phyloP scores from a whole-genome alignment of 2,888 invertebrate genomes.

The Choreutis nemorana region DNA sequence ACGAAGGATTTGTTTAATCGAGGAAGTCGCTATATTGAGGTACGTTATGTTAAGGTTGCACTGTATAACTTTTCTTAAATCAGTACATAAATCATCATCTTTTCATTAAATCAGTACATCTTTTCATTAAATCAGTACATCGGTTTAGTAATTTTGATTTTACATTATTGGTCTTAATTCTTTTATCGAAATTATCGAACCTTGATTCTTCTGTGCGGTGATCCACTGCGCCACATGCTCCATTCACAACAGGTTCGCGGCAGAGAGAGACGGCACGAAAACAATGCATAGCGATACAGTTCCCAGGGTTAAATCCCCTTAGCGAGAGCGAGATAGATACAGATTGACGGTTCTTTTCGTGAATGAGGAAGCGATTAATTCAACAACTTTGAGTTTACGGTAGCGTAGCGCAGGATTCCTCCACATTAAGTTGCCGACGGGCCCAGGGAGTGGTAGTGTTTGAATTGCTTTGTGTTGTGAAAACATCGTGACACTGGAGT shows the following conservation, averaged over 20 bases:
- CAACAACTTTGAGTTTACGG: slow-evolving; percentile 48
- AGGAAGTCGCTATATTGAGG: too few species aligned
- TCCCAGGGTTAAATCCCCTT: slow-evolving; percentile 33
- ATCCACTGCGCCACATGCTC: slow-evolving; percentile 23
- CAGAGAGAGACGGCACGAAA: slow-evolving; percentile 53
- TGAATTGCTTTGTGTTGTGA: too few species aligned
- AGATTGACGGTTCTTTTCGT: slow-evolving; percentile 19
- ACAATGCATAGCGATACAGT: slow-evolving; percentile 64
- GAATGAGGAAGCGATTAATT: slow-evolving; percentile 43
- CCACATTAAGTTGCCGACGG: slow-evolving; percentile 24
- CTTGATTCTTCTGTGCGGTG: too few species aligned
- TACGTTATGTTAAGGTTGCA: too few species aligned
- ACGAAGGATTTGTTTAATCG: too few species aligned
- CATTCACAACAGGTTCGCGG: slow-evolving; percentile 46
- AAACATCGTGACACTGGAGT: slow-evolving; percentile 8
- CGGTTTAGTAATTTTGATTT: too few species aligned
- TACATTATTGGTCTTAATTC: slow-evolving; percentile 2
- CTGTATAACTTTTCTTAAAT: too few species aligned
- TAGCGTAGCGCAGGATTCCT: slow-evolving; percentile 25
- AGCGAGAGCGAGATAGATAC: slow-evolving; percentile 25
- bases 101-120: too few species aligned
- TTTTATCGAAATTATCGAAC: slow-evolving; percentile 3
- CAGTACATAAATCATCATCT: too few species aligned
- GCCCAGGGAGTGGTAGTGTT: slow-evolving; percentile 21
- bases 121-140: too few species aligned